Evolutionary conservation across 2,113 vertebrate genomes (phyloP), one percentile per base, ranked within the genome.

Genomic region (Camelus dromedarius): DNA sequence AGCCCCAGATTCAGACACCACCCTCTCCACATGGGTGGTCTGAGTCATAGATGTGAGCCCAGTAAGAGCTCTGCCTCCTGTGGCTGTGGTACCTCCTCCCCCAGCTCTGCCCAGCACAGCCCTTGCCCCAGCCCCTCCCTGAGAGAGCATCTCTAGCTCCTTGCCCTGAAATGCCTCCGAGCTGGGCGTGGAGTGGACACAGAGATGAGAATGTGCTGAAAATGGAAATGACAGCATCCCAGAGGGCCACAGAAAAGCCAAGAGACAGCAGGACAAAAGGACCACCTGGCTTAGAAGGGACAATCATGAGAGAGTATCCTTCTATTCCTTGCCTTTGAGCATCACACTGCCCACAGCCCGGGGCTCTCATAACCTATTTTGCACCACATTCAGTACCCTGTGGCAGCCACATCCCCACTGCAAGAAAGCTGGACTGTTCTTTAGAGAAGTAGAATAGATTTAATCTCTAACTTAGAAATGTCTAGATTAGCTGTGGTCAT

Each of bases 401-500:
- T 10, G 9, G 67, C 18, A 80, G 38, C 30, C 48, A 11, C 28
- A 18, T n/a, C 8, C 73, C 62, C 62, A 15, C 24, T 48, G 28
- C 18, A 56, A 92, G 77, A 77, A 93, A 82, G 35, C 42, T 1
- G 9, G 52, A 54, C 32, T 35, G 48, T 13, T 76, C 64, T 54
- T 92, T 81, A 52, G 32, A 80, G 28, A 79, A 91, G 38, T 70
- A 81, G 35, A 93, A 95, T 72, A 58, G 60, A 64, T 98, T 97
- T 96, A 98, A 93, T 98, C 89, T 91, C 50, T 95, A 87, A 70
- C 77, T 90, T 35, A 42, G n/a, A 95, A 89, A 91, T 8, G 32
- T 91, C 60, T 82, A 67, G 48, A 46, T 83, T 72, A 91, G 96
- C 73, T 82, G 94, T 93, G 93, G 89, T 35, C 56, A 46, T 4